Evolutionary conservation across 2,797 vertebrate species (phyloP).

Genomic region (Xenentodon cancila): DNA sequence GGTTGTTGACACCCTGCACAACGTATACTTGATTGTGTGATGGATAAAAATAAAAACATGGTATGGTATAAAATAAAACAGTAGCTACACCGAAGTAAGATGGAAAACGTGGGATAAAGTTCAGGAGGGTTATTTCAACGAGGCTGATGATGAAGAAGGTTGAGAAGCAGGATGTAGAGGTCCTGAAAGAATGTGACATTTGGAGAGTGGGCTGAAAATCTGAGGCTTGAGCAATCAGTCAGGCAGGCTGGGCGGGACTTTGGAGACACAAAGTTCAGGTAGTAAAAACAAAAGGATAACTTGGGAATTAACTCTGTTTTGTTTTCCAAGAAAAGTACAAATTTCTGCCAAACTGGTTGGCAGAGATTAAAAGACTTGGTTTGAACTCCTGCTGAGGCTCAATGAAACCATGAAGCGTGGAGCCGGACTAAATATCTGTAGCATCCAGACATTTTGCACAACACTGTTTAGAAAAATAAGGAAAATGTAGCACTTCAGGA

Average conservation of each 20-base stretch:
- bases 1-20: too few relatives aligned
- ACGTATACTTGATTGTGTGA: too few relatives aligned
- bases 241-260: not conserved
- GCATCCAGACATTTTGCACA: too few relatives aligned
- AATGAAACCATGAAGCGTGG: too few relatives aligned
- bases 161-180: conserved; percentile 6
- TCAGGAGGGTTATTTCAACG: not conserved
- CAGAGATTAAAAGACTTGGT: not conserved
- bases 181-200: not conserved
- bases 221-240: conserved; percentile 12
- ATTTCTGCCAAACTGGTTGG: not conserved
- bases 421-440: too few relatives aligned
- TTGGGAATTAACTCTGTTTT: not conserved
- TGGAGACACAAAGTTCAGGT: not conserved
- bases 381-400: too few relatives aligned
- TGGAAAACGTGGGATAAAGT: not conserved
- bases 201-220: not conserved
- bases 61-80: not conserved
- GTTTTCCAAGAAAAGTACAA: not conserved
- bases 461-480: too few relatives aligned
- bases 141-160: not conserved
- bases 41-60: too few relatives aligned
- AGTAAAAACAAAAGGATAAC: not conserved
- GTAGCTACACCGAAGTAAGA: not conserved
- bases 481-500: too few relatives aligned